Evolutionary conservation across 2,888 invertebrate genomes (phyloP), one percentile per base, ranked within the genome.

Genomic region (Strigamia maritima): DNA sequence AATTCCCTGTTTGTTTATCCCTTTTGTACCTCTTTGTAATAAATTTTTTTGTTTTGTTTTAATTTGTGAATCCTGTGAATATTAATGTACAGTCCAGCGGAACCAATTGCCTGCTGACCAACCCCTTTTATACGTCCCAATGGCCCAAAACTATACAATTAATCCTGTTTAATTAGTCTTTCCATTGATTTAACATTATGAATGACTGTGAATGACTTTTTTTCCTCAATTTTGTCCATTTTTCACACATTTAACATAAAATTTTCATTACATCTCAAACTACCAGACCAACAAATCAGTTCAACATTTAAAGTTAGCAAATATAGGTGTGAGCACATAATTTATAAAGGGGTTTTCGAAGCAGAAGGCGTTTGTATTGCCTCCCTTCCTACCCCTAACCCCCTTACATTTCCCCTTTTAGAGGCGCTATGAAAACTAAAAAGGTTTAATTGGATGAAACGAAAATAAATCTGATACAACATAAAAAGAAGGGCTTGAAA

Each of bases 11-110:
- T 70, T 28, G 70, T 70, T 28, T 28, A 70, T 26, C 70, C 70
- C 70, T 70, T 70, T 70, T 70, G 70, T 70, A 70, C 70, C 70
- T 70, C 70, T 70, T 70, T 70, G 70, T 70, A 70, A 70, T 70
- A 70, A 70, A 70, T 70, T 70, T 70, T 70, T 65, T 70, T 70
- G 70, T 70, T 70, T 70, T 70, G 70, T 70, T 70, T 70, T 70
- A 70, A 70, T 70, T 70, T 70, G 70, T 28, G 26, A 24, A 70
- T 70, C 70, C 70, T 70, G 24, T 70, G 70, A 70, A 70, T 70
- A 70, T 70, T 70, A 70, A 70, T 70, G 70, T 28, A 70, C 28
- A 28, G 70, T 70, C 70, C 26, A 70, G 70, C 70, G 28, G 28
- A 70, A 70, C 70, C 16, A 70, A 70, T 70, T 70, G 26, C 26